Evolutionary conservation across 1,140 invertebrate species (phyloP).

Genomic region (Apis mellifera): Amel_HAv3.1 CM009931.2:18111001-18111500

Average conservation of each 20-base stretch:
- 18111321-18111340: too few relatives aligned
- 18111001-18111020: conserved; percentile 59
- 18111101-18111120: conserved; percentile 48
- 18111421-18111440: too few relatives aligned
- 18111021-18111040: conserved; percentile 52
- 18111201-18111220: conserved; percentile 17
- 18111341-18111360: too few relatives aligned
- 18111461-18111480: too few relatives aligned
- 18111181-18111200: background rate
- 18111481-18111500: too few relatives aligned
- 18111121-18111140: conserved; percentile 44
- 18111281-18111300: too few relatives aligned
- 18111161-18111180: conserved; percentile 1
- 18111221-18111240: conserved; percentile 20
- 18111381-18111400: too few relatives aligned
- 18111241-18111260: background rate
- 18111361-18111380: too few relatives aligned
- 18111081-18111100: conserved; percentile 62
- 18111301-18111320: too few relatives aligned
- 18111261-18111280: background rate
- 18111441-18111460: too few relatives aligned
- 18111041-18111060: conserved; percentile 58
- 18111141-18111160: conserved; percentile 8
- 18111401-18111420: too few relatives aligned
- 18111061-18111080: conserved; percentile 55